These are phyloP conservation scores for Hemiscyllium ocellatum DNA, from an alignment of 2,113 vertebrate species.

Conservation along the genomic window DNA sequence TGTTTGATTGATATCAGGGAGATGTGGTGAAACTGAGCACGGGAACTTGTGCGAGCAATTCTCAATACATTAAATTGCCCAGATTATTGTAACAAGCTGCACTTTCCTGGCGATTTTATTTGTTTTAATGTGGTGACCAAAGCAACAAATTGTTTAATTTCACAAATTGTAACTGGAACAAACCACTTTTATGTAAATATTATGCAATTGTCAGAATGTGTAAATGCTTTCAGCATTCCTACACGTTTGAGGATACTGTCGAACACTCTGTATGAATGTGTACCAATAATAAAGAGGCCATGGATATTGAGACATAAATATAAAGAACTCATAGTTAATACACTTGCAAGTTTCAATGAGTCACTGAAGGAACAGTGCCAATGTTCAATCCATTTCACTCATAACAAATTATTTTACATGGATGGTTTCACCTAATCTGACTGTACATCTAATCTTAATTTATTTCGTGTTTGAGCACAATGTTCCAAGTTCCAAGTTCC, in stretches of 20 bases:
- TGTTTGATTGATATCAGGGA: neutral
- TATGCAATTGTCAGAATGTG: neutral
- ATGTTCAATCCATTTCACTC: neutral
- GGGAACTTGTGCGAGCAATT: neutral
- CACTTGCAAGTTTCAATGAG: neutral
- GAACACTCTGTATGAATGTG: neutral
- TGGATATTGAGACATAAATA: neutral
- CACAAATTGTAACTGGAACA: neutral
- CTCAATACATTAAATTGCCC: neutral
- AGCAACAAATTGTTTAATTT: neutral
- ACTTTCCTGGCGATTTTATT: neutral
- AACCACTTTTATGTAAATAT: neutral
- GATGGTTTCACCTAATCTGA: neutral
- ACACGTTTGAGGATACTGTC: neutral
- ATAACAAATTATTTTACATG: neutral
- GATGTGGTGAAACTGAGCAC: neutral
- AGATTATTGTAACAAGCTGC: neutral
- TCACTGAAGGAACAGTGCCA: neutral
- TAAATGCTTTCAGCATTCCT: neutral
- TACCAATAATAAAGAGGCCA: neutral
- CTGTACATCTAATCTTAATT: neutral
- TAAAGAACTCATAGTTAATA: neutral
- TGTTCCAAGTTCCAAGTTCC: neutral
- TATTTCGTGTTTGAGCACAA: neutral
- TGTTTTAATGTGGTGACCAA: neutral